These are phyloP conservation scores for Chaenocephalus aceratus DNA, from an alignment of 2,113 vertebrate species.

Conservation along the genomic window DNA sequence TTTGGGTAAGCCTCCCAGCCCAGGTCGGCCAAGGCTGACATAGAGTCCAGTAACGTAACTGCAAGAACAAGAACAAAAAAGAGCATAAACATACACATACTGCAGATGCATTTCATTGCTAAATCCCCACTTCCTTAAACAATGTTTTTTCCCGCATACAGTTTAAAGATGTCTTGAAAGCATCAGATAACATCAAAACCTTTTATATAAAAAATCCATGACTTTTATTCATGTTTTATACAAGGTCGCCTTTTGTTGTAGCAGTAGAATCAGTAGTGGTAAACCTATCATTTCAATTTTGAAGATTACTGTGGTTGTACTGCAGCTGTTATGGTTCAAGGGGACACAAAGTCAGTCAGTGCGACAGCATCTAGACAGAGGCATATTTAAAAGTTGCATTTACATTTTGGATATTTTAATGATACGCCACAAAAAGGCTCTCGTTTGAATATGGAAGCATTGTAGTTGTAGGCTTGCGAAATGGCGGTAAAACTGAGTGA, in stretches of 20 bases:
- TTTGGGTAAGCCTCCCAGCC: constrained; percentile 88
- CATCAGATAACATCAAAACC: constrained; percentile 6
- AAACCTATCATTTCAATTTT: constrained; percentile 52
- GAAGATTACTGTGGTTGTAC: constrained; percentile 31
- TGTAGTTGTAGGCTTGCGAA: neutral
- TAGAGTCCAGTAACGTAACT: constrained; percentile 89
- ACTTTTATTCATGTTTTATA: constrained; percentile 19
- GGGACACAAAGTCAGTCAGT: constrained; percentile 41
- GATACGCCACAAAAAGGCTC: neutral
- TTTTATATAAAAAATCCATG: constrained; percentile 19
- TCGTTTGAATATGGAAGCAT: neutral
- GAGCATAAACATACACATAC: constrained; percentile 21
- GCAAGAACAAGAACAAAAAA: constrained; percentile 55
- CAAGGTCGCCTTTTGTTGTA: constrained; percentile 47
- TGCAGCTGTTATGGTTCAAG: constrained; percentile 50
- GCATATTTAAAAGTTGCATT: constrained; percentile 35
- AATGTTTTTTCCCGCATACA: neutral
- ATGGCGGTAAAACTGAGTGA: neutral
- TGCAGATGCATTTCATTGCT: constrained; percentile 12
- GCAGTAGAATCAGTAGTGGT: constrained; percentile 35
- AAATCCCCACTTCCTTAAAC: neutral
- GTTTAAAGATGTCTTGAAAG: neutral
- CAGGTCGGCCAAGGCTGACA: constrained; percentile 88
- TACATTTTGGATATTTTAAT: constrained; percentile 14
- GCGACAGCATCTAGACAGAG: neutral